Conservation (phyloP, 2,797 vertebrate genomes). For the Paedocypris micromegethes region DNA sequence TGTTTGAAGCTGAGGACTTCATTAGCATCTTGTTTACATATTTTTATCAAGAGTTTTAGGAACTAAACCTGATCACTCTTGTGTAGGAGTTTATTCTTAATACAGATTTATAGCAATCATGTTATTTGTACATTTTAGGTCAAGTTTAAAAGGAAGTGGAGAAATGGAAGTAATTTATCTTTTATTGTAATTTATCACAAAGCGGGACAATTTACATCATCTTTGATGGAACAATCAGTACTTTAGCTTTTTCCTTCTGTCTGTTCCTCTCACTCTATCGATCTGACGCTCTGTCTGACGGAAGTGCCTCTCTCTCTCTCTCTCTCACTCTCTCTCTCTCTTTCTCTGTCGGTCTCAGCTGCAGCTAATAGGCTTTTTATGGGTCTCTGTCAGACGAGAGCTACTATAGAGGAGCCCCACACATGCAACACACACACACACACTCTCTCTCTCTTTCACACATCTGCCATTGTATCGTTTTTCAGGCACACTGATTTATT, state of each 20-base stretch:
- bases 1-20: no score
- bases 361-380: conserved; percentile 71
- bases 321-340: conserved; percentile 43
- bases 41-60: no score
- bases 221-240: conserved; percentile 35
- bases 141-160: no score
- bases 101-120: no score
- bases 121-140: no score
- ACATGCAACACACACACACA: conserved; percentile 21
- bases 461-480: background rate
- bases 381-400: conserved; percentile 58
- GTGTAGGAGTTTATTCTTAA: no score
- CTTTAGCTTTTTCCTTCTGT: conserved; percentile 30
- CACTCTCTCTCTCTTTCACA: conserved; percentile 20
- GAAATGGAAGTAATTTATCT: no score
- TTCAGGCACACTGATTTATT: conserved; percentile 16
- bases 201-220: conserved; percentile 24
- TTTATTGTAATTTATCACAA: no score
- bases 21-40: no score
- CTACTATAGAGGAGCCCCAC: conserved; percentile 50
- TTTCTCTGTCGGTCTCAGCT: conserved; percentile 53
- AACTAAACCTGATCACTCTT: no score
- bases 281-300: conserved; percentile 46
- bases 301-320: conserved; percentile 34
- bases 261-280: conserved; percentile 31